Evolutionary conservation across 1,140 invertebrate species (phyloP).

Genomic region (Philaenus spumarius): DNA sequence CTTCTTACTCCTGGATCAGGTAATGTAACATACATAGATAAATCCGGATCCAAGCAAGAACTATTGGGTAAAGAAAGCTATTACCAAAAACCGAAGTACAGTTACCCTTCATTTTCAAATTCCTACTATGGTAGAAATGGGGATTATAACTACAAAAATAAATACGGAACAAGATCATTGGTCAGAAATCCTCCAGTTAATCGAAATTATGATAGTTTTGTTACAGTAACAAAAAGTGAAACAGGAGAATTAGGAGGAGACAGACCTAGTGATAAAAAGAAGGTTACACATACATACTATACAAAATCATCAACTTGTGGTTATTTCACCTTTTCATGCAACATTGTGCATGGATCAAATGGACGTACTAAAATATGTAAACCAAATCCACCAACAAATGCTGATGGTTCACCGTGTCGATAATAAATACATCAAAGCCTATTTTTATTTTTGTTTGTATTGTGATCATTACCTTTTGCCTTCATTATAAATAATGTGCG

Average conservation of each 20-base stretch:
- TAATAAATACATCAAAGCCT: neutral
- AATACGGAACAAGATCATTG: slow-evolving; percentile 9
- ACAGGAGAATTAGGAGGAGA: slow-evolving; percentile 54
- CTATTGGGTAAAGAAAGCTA: slow-evolving; percentile 13
- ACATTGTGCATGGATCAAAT: slow-evolving; percentile 65
- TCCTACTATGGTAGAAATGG: slow-evolving; percentile 6
- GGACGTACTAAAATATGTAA: slow-evolving; percentile 72
- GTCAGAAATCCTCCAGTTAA: slow-evolving; percentile 21
- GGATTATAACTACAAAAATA: slow-evolving; percentile 1
- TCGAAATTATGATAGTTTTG: slow-evolving; percentile 44
- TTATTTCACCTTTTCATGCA: slow-evolving; percentile 77
- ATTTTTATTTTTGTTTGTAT: neutral
- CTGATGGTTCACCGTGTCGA: slow-evolving; percentile 45
- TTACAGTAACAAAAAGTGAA: slow-evolving; percentile 69
- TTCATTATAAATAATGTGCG: no score
- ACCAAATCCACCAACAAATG: slow-evolving; percentile 54
- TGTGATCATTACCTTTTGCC: neutral
- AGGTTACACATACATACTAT: slow-evolving; percentile 68
- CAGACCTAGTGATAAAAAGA: slow-evolving; percentile 43
- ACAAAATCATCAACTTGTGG: slow-evolving; percentile 79
- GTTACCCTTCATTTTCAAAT: neutral
- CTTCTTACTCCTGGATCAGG: slow-evolving; percentile 48
- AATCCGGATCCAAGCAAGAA: slow-evolving; percentile 15
- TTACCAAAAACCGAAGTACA: neutral
- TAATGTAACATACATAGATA: slow-evolving; percentile 42